These are phyloP conservation scores for Pangasius sanitwongsei DNA, from an alignment of 2,797 vertebrate species.

Conservation along the genomic window DNA sequence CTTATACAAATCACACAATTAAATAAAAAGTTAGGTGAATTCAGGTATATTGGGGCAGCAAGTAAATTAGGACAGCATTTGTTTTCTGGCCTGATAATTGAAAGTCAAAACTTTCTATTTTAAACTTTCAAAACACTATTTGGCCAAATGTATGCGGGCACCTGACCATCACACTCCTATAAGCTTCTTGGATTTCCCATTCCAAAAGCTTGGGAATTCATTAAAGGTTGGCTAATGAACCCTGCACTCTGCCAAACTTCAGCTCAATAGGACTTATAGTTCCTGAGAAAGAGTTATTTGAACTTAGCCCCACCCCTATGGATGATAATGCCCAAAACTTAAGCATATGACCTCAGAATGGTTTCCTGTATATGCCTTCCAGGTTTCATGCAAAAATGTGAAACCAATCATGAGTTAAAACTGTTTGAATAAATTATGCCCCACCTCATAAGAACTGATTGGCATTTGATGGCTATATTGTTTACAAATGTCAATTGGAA, in stretches of 20 bases:
- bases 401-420: neutral
- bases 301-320: neutral
- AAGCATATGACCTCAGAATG: neutral
- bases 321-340: neutral
- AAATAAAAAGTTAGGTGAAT: neutral
- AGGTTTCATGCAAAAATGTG: neutral
- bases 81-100: neutral
- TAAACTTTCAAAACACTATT: neutral
- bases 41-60: neutral
- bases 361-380: neutral
- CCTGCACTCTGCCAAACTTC: neutral
- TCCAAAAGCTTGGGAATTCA: neutral
- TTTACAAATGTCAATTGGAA: neutral
- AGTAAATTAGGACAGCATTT: neutral
- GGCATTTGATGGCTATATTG: neutral
- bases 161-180: neutral
- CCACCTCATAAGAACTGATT: neutral
- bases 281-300: neutral
- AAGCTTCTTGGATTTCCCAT: neutral
- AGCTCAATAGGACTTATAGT: neutral
- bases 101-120: neutral
- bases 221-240: neutral
- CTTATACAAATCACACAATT: neutral
- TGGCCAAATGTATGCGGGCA: neutral
- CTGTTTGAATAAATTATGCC: neutral